Evolutionary conservation across 2,888 invertebrate species (phyloP).

Genomic region (Nymphalis c-album): DNA sequence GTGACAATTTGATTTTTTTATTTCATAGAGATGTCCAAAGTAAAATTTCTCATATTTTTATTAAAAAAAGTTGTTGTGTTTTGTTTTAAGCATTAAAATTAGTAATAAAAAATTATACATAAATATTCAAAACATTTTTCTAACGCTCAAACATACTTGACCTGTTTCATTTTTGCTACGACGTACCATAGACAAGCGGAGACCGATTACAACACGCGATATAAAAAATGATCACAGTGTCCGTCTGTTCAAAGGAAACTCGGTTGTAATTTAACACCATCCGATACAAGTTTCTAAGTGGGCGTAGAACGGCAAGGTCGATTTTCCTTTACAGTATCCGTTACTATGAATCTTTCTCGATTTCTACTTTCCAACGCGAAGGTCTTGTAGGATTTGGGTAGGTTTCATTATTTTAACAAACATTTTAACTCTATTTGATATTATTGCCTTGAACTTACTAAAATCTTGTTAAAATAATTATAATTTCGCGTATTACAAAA

Average conservation of each 20-base stretch:
- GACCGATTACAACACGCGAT: slow-evolving; percentile 12
- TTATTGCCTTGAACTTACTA: too few relatives aligned
- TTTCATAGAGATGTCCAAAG: too few relatives aligned
- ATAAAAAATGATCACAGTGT: slow-evolving; percentile 11
- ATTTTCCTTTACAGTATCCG: slow-evolving; percentile 47
- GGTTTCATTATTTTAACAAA: slow-evolving; percentile 38
- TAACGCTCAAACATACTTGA: neutral
- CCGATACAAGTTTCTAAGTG: slow-evolving; percentile 27
- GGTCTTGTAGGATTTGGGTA: slow-evolving; percentile 40
- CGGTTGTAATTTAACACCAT: slow-evolving; percentile 24
- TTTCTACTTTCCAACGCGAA: slow-evolving; percentile 48
- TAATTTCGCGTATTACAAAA: too few relatives aligned
- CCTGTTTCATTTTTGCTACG: slow-evolving; percentile 6
- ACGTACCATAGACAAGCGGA: slow-evolving; percentile 9
- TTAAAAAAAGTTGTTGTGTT: too few relatives aligned
- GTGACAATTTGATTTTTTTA: too few relatives aligned
- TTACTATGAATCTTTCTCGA: slow-evolving; percentile 45
- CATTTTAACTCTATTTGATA: neutral
- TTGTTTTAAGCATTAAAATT: neutral
- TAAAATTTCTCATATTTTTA: too few relatives aligned
- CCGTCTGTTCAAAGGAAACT: slow-evolving; percentile 13
- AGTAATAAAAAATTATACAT: neutral
- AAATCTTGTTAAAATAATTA: too few relatives aligned
- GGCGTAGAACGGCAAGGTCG: slow-evolving; percentile 38
- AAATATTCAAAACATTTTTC: slow-evolving; percentile 4